Conservation (phyloP, 2,113 vertebrate species). For the Murina feae region DNA sequence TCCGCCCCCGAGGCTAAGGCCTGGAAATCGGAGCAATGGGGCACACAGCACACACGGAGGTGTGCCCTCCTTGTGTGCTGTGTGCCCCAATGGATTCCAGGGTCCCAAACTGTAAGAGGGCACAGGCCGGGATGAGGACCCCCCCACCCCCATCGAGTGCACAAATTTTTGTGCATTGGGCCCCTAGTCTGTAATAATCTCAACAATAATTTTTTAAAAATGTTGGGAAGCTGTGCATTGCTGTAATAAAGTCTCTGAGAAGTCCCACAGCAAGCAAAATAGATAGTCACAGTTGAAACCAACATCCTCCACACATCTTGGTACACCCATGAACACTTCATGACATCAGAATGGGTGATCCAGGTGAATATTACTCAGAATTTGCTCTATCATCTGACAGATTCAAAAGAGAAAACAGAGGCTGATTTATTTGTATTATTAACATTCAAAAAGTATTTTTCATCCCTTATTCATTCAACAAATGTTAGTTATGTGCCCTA, state of each 20-base stretch:
- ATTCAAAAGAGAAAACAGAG: neutral
- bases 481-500: neutral
- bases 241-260: neutral
- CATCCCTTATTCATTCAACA: neutral
- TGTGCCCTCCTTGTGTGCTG: too few species aligned
- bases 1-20: too few species aligned
- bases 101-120: too few species aligned
- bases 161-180: too few species aligned
- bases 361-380: neutral
- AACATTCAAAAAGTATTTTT: neutral
- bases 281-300: too few species aligned
- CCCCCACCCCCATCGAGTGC: too few species aligned
- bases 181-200: too few species aligned
- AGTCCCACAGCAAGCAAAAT: neutral
- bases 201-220: too few species aligned
- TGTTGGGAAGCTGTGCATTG: neutral
- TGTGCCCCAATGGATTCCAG: too few species aligned
- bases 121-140: too few species aligned
- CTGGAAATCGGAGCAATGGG: too few species aligned
- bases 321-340: neutral
- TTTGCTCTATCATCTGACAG: neutral
- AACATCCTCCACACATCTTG: neutral
- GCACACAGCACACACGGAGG: too few species aligned
- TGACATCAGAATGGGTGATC: neutral
- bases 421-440: neutral